phyloP scores from a whole-genome alignment of 2,888 invertebrate genomes.

The Erebia ligea region DNA sequence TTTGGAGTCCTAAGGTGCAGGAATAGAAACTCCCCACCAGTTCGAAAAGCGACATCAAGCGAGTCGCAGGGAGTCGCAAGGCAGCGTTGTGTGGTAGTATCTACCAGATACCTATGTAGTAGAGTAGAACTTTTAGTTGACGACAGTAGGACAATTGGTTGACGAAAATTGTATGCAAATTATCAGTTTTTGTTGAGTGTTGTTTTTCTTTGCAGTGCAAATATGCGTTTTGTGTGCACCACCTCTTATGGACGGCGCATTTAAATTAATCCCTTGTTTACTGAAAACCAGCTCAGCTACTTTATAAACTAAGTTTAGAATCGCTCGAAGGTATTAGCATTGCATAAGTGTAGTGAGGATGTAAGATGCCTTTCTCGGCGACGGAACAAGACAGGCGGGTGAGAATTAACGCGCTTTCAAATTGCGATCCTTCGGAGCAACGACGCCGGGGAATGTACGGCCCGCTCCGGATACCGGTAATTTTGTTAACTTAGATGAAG shows the following conservation, averaged over 20 bases:
- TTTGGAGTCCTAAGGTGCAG: too few species aligned
- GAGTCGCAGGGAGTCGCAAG: too few species aligned
- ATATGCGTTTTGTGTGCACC: conserved; percentile 1
- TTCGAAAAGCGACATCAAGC: too few species aligned
- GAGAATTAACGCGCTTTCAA: conserved; percentile 57
- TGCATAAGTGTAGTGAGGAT: conserved; percentile 29
- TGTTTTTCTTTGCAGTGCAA: background rate
- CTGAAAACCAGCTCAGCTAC: conserved; percentile 1
- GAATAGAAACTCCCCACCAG: too few species aligned
- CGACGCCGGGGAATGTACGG: conserved; percentile 39
- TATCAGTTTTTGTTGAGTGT: too few species aligned
- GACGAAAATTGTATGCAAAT: too few species aligned
- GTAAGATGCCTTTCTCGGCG: conserved; percentile 43
- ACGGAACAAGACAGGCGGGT: conserved; percentile 51
- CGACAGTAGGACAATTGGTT: too few species aligned
- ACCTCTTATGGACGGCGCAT: background rate
- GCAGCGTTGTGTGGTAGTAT: too few species aligned
- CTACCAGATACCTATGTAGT: too few species aligned
- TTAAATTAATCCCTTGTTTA: background rate
- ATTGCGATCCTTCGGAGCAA: conserved; percentile 42
- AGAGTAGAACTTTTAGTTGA: too few species aligned
- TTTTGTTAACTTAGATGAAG: conserved; percentile 42
- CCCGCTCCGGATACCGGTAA: conserved; percentile 41
- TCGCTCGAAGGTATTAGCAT: conserved; percentile 5
- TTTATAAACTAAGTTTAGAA: conserved; percentile 15